Base-by-base conservation (phyloP, 2,888 invertebrate genomes). In the Leptinotarsa peninsularis region DNA sequence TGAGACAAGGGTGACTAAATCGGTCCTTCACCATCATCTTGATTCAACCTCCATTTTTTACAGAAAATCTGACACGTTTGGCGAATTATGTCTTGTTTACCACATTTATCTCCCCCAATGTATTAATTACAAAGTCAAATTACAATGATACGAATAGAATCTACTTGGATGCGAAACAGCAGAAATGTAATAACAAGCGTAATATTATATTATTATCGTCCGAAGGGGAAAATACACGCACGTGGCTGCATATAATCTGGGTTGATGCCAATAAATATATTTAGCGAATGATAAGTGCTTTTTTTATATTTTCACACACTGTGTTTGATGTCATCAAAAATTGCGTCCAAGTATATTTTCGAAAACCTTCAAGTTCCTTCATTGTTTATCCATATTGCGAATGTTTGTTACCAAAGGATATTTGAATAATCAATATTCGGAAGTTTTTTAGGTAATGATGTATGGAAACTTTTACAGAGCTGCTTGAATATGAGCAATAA, bases 181-280 rank as follows among this genome's bases (percentile, higher is more conserved):
- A 54, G 49, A 56, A 66, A 71, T 58, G 66, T 54, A 73, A 73
- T 63, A 73, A 74, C 71, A 74, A 63, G 67, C 73, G 68, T 69
- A 73, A 69, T 66, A 69, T 67, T 56, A 71, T 74, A 52, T 70
- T 74, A 60, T 70, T 50, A 23, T 71, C 69, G 71, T 71, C 71
- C 33, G 49, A 70, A 70, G 66, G 52, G 66, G 66, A 63, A 66
- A 74, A 74, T 56, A 67, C 67, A 71, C 74, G 71, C 74, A 74
- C 74, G 74, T 74, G 74, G 70, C 70, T 67, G 71, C 69, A 58
- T 56, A 33, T 71, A 63, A 43, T 3, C 63, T 74, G 74, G 49
- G 50, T 43, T n/a, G 43, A 21, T 74, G 74, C 74, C 74, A 74
- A 71, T 49, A 58, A 74, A 71, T 74, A 71, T 56, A 67, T 72